Conservation (phyloP, 2,797 vertebrate species). For the Enteromius anoplus region DNA sequence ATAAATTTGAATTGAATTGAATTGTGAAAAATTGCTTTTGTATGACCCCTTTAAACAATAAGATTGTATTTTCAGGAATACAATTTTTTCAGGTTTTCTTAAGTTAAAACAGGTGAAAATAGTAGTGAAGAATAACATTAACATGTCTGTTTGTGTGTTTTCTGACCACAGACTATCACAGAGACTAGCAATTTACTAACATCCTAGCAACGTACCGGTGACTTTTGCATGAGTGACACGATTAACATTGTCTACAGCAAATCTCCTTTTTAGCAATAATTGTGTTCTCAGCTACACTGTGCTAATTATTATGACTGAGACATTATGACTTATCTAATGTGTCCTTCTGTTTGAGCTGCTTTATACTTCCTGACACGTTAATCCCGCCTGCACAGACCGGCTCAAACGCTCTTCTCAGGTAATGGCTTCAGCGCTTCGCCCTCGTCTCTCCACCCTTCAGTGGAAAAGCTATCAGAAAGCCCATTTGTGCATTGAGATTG, state of each 20-base stretch:
- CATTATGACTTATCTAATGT: constrained; percentile 28
- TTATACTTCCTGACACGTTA: constrained; percentile 1
- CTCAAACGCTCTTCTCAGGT: constrained; percentile 44
- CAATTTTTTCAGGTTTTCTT: neutral
- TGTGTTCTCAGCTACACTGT: neutral
- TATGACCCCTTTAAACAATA: neutral
- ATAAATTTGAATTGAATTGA: no score
- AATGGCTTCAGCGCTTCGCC: constrained; percentile 48
- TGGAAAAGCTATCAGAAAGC: constrained; percentile 54
- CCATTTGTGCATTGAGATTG: constrained; percentile 53
- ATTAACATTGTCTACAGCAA: neutral
- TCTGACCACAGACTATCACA: neutral
- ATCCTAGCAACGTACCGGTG: neutral
- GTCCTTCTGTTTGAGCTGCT: constrained; percentile 24
- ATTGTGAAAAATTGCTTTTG: neutral
- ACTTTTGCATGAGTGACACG: neutral
- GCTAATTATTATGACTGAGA: constrained; percentile 28
- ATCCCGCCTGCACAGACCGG: constrained; percentile 11
- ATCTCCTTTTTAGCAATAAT: neutral
- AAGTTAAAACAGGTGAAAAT: neutral
- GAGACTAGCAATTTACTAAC: neutral
- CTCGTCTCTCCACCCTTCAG: constrained; percentile 31
- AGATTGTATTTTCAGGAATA: neutral
- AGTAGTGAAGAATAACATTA: neutral
- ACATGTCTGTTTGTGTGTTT: neutral